phyloP scores from a whole-genome alignment of 2,113 vertebrate genomes.

The Rhinopithecus roxellana region DNA sequence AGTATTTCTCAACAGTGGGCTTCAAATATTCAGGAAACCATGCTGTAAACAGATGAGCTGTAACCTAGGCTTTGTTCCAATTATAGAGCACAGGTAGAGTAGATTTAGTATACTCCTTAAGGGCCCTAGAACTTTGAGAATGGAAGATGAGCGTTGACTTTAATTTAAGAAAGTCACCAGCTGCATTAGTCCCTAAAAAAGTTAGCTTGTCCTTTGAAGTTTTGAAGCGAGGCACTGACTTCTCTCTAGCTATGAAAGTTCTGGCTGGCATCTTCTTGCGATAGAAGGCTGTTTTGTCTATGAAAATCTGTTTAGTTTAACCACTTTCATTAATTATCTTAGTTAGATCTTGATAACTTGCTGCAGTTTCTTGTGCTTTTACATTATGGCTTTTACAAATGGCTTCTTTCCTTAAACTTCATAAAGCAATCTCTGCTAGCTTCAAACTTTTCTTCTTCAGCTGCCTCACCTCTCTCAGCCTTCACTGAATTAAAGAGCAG shows the following conservation, averaged over 20 bases:
- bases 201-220: not conserved
- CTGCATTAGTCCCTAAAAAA: not conserved
- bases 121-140: not conserved
- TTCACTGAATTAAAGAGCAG: too few species aligned
- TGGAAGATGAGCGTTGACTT: not conserved
- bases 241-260: not conserved
- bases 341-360: not conserved
- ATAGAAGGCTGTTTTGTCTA: not conserved
- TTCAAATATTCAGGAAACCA: not conserved
- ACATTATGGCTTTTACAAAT: not conserved
- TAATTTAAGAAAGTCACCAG: not conserved
- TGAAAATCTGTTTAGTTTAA: not conserved
- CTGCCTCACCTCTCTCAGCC: too few species aligned
- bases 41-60: not conserved
- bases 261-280: not conserved
- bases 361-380: not conserved
- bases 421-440: not conserved
- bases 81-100: not conserved
- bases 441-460: too few species aligned
- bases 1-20: not conserved
- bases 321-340: not conserved
- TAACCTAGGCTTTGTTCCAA: not conserved
- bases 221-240: not conserved
- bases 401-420: not conserved
- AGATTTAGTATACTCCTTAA: not conserved